Evolutionary conservation across 1,140 invertebrate genomes (phyloP).

Genomic region (Hylyphantes graminicola): DNA sequence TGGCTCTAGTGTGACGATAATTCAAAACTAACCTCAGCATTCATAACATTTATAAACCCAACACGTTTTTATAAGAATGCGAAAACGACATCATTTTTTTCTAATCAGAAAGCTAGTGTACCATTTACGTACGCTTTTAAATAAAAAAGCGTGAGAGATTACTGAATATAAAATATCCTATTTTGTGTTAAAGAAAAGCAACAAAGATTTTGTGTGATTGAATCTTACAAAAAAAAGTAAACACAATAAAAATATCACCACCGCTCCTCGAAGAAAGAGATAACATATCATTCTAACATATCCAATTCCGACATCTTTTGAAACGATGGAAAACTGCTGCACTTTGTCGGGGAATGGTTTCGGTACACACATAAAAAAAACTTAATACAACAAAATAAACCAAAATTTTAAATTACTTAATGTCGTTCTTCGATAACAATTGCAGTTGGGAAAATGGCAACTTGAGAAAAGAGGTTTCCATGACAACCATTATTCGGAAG

Average conservation of each 20-base stretch:
- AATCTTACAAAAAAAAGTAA: slow-evolving; percentile 6
- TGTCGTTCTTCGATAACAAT: slow-evolving; percentile 59
- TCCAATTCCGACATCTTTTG: slow-evolving; percentile 32
- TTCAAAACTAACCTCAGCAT: too few species aligned
- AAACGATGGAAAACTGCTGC: slow-evolving; percentile 55
- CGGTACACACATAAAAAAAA: slow-evolving; percentile 9
- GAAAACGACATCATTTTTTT: background rate
- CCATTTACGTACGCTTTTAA: background rate
- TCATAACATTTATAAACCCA: too few species aligned
- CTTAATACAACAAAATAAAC: slow-evolving; percentile 35
- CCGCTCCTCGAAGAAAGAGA: slow-evolving; percentile 25
- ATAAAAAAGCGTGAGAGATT: slow-evolving; percentile 12
- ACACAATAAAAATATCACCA: slow-evolving; percentile 4
- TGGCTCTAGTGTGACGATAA: too few species aligned
- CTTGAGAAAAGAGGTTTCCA: slow-evolving; percentile 48
- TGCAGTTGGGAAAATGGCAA: slow-evolving; percentile 56
- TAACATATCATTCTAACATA: slow-evolving; percentile 47
- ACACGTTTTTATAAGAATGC: background rate
- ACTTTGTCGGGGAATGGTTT: slow-evolving; percentile 34
- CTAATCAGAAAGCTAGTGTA: background rate
- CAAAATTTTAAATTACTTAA: slow-evolving; percentile 58
- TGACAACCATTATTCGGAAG: slow-evolving; percentile 51
- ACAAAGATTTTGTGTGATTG: background rate
- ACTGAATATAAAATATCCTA: slow-evolving; percentile 6
- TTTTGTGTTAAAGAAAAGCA: background rate